A percentile compares a stretch with the other conserved stretches of the same genome.
Evolutionary conservation across 1,140 invertebrate species (phyloP).

Genomic region (Delia radicum): DNA sequence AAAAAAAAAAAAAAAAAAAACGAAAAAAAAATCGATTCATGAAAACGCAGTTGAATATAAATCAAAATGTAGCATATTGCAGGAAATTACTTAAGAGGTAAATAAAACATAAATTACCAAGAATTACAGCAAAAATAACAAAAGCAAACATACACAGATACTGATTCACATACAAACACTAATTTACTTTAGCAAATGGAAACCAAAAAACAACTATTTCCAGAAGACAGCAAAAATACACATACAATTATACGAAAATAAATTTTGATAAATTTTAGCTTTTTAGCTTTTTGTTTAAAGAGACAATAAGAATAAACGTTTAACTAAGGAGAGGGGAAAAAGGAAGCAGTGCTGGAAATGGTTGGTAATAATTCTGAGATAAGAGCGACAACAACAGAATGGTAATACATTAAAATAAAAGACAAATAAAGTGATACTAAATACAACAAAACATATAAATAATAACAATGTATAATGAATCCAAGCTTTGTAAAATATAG

Average conservation of each 20-base stretch:
- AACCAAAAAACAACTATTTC: background rate
- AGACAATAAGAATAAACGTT: background rate
- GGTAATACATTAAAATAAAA: background rate
- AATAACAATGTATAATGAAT: background rate
- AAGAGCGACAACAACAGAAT: background rate
- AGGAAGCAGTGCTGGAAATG: background rate
- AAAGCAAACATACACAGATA: background rate
- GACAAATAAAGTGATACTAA: background rate
- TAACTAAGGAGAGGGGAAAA: background rate
- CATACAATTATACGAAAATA: background rate
- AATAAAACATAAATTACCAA: slow-evolving; percentile 19
- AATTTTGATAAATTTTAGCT: background rate
- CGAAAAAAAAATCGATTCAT: background rate
- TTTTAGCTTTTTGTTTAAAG: background rate
- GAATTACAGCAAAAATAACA: background rate
- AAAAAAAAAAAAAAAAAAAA: background rate
- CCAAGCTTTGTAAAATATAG: background rate
- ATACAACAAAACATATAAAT: background rate
- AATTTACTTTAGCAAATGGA: background rate
- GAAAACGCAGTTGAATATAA: background rate
- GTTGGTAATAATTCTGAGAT: background rate
- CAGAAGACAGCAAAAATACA: background rate
- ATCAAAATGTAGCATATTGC: slow-evolving; percentile 20
- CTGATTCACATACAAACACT: background rate
- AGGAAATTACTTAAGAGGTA: slow-evolving; percentile 23